phyloP scores from a whole-genome alignment of 2,797 vertebrate genomes.

The Myotis findleyi region DNA sequence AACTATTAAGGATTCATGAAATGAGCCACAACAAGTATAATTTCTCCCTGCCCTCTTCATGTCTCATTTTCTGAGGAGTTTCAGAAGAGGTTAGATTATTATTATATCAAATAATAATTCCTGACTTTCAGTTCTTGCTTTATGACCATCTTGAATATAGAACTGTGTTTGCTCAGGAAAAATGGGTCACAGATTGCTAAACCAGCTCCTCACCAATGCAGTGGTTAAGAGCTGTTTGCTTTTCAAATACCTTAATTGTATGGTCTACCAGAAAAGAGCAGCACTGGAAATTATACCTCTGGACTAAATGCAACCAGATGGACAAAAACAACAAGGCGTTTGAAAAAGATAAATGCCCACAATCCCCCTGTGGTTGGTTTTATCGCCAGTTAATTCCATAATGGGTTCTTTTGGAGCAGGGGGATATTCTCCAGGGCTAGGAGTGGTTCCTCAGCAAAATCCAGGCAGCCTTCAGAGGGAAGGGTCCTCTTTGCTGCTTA shows the following conservation, averaged over 20 bases:
- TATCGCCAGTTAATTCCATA: conserved; percentile 88
- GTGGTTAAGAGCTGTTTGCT: conserved; percentile 89
- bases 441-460: conserved; percentile 81
- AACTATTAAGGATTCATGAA: conserved; percentile 14
- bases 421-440: conserved; percentile 79
- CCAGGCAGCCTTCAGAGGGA: conserved; percentile 76
- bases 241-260: conserved; percentile 92
- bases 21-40: neutral
- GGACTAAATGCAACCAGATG: conserved; percentile 90
- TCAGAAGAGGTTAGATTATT: conserved; percentile 70
- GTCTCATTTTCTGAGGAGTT: conserved; percentile 52
- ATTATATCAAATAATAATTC: conserved; percentile 82
- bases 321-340: conserved; percentile 82
- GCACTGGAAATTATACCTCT: conserved; percentile 88
- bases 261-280: conserved; percentile 89
- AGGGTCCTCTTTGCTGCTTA: conserved; percentile 22
- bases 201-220: conserved; percentile 81
- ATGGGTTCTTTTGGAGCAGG: conserved; percentile 84
- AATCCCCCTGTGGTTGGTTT: conserved; percentile 83
- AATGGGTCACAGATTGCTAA: conserved; percentile 85
- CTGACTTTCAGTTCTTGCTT: conserved; percentile 81
- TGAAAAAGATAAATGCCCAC: conserved; percentile 82
- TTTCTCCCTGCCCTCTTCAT: neutral
- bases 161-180: conserved; percentile 83
- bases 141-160: conserved; percentile 69